Evolutionary conservation across 2,888 invertebrate genomes (phyloP).

Genomic region (Tiliacea citrago): DNA sequence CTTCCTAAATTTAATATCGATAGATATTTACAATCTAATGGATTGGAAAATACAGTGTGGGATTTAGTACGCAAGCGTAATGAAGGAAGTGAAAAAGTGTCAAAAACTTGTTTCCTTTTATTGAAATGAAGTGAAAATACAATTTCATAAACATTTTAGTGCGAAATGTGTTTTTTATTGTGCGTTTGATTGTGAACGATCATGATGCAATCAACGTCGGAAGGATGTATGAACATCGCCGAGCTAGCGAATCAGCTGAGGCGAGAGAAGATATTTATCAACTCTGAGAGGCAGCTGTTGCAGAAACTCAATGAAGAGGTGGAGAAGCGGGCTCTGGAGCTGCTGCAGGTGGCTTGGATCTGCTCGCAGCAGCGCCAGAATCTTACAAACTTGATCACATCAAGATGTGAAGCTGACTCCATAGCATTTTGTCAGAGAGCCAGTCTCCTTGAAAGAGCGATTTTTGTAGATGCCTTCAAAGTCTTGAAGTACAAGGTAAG

Average conservation of each 20-base stretch:
- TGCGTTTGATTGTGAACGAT: slow-evolving; percentile 69
- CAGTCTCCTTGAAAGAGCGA: slow-evolving; percentile 85
- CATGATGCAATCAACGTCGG: slow-evolving; percentile 88
- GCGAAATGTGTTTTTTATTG: slow-evolving; percentile 71
- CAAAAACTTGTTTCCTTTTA: slow-evolving; percentile 73
- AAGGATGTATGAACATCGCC: slow-evolving; percentile 88
- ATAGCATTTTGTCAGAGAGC: slow-evolving; percentile 93
- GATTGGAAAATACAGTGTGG: slow-evolving; percentile 30
- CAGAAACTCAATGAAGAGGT: slow-evolving; percentile 94
- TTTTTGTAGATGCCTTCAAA: slow-evolving; percentile 95
- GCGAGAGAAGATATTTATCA: slow-evolving; percentile 96
- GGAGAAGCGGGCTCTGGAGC: slow-evolving; percentile 88
- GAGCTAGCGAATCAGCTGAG: slow-evolving; percentile 92
- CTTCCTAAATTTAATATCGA: slow-evolving; percentile 43
- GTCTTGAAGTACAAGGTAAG: slow-evolving; percentile 95
- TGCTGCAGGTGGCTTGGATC: slow-evolving; percentile 95
- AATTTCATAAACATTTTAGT: slow-evolving; percentile 66
- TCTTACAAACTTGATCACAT: slow-evolving; percentile 93
- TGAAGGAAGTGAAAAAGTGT: slow-evolving; percentile 71
- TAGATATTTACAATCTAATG: slow-evolving; percentile 46
- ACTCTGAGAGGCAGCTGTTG: slow-evolving; percentile 95
- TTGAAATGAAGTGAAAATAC: slow-evolving; percentile 77
- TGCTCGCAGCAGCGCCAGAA: slow-evolving; percentile 96
- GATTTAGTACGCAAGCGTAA: slow-evolving; percentile 49
- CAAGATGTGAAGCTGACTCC: slow-evolving; percentile 94